These are phyloP conservation scores for Aviceda cuculoides DNA, from an alignment of 2,797 vertebrate species.

Conservation along the genomic window DNA sequence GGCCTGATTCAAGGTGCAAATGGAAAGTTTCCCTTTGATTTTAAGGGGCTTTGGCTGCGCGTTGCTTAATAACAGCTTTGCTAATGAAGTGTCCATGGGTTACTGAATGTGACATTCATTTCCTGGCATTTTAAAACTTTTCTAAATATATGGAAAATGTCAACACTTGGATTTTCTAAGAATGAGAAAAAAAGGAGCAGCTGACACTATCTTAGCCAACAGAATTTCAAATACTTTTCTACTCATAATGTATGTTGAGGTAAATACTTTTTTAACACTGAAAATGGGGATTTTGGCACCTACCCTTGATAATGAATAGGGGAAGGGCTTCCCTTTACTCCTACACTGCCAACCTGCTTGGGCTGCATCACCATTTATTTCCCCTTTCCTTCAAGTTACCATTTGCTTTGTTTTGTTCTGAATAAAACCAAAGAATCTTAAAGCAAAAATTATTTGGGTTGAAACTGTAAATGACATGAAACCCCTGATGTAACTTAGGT, in stretches of 20 bases:
- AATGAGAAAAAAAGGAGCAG: not conserved
- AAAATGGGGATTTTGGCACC: not conserved
- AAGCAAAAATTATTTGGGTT: not conserved
- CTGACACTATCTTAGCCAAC: not conserved
- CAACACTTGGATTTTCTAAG: not conserved
- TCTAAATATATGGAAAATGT: not conserved
- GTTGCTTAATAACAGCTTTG: not conserved
- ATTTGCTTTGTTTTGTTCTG: not conserved
- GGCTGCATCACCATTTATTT: not conserved
- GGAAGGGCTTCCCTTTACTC: not conserved
- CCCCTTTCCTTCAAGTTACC: not conserved
- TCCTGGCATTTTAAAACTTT: not conserved
- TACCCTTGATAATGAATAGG: not conserved
- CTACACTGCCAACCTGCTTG: not conserved
- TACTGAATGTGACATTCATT: not conserved
- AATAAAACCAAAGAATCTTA: not conserved
- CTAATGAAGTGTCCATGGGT: not conserved
- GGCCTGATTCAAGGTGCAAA: not conserved
- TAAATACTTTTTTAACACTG: not conserved
- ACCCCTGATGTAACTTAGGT: not conserved
- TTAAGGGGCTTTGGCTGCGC: not conserved
- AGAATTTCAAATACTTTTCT: not conserved
- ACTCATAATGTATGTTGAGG: not conserved
- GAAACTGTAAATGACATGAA: not conserved
- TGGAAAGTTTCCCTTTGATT: not conserved